Percentiles rank a stretch among this genome's conserved stretches.
phyloP scores from a whole-genome alignment of 1,140 invertebrate genomes.

The Ephestia elutella region DNA sequence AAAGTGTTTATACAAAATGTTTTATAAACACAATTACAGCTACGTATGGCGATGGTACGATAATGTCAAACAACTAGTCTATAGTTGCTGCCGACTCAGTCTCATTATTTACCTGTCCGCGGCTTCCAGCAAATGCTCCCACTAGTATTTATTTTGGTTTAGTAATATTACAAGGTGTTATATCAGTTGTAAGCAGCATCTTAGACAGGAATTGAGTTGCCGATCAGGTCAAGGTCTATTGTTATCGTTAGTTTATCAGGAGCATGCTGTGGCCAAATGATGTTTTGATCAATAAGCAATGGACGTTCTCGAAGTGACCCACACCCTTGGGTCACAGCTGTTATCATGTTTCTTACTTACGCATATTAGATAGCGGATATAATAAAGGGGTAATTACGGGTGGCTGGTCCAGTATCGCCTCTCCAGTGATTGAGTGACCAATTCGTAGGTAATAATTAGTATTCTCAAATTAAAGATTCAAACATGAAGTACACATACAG shows the following conservation, averaged over 20 bases:
- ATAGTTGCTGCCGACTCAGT: slow-evolving; percentile 20
- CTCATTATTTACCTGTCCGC: slow-evolving; percentile 28
- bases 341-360: slow-evolving; percentile 55
- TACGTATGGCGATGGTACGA: slow-evolving; percentile 34
- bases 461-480: too few relatives aligned
- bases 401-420: slow-evolving; percentile 47
- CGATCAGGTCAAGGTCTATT: slow-evolving; percentile 40
- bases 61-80: slow-evolving; percentile 43
- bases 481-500: slow-evolving; percentile 11
- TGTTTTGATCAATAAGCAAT: slow-evolving; percentile 49
- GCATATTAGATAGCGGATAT: slow-evolving; percentile 63
- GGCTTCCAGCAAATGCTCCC: slow-evolving; percentile 7
- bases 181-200: slow-evolving; percentile 23
- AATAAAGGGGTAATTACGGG: slow-evolving; percentile 66
- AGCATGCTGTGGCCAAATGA: slow-evolving; percentile 57
- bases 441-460: slow-evolving; percentile 17
- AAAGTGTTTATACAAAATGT: slow-evolving; percentile 34
- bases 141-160: slow-evolving; percentile 1
- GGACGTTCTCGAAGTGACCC: slow-evolving; percentile 58
- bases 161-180: not conserved
- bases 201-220: slow-evolving; percentile 28
- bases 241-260: slow-evolving; percentile 54
- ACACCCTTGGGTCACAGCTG: slow-evolving; percentile 45
- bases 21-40: slow-evolving; percentile 62
- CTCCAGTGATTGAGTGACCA: slow-evolving; percentile 34